phyloP scores from a whole-genome alignment of 2,888 invertebrate genomes.

The Pseudanteris insignis region DNA sequence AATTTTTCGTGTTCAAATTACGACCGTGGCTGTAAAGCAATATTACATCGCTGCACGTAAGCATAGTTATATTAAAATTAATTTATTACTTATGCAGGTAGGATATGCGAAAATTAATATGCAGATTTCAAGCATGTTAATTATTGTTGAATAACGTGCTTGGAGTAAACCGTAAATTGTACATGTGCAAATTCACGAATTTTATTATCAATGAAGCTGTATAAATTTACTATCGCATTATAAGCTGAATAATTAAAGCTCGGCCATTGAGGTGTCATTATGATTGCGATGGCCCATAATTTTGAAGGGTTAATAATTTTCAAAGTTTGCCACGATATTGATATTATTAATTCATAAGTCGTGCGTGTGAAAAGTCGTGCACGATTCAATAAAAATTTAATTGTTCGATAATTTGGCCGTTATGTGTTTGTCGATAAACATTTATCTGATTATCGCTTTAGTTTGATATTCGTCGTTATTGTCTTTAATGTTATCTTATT shows the following conservation, averaged over 20 bases:
- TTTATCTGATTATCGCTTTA: too few relatives aligned
- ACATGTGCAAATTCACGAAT: conserved; percentile 2
- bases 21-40: not conserved
- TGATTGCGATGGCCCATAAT: not conserved
- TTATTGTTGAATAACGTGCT: conserved; percentile 17
- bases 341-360: too few relatives aligned
- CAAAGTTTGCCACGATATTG: not conserved
- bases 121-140: conserved; percentile 16
- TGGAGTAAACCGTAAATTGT: conserved; percentile 13
- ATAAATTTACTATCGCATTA: not conserved
- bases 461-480: too few relatives aligned
- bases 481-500: too few relatives aligned
- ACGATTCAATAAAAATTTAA: too few relatives aligned
- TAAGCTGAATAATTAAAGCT: conserved; percentile 2
- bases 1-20: not conserved
- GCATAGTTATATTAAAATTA: conserved; percentile 19
- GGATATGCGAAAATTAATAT: conserved; percentile 17
- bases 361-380: too few relatives aligned
- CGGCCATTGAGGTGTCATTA: conserved; percentile 4
- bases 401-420: too few relatives aligned
- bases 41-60: conserved; percentile 5
- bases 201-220: conserved; percentile 1
- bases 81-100: conserved; percentile 10
- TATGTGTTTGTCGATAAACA: too few relatives aligned
- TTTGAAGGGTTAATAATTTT: not conserved